These are phyloP conservation scores for Carcharodon carcharias DNA, from an alignment of 2,797 vertebrate genomes.

Conservation along the genomic window DNA sequence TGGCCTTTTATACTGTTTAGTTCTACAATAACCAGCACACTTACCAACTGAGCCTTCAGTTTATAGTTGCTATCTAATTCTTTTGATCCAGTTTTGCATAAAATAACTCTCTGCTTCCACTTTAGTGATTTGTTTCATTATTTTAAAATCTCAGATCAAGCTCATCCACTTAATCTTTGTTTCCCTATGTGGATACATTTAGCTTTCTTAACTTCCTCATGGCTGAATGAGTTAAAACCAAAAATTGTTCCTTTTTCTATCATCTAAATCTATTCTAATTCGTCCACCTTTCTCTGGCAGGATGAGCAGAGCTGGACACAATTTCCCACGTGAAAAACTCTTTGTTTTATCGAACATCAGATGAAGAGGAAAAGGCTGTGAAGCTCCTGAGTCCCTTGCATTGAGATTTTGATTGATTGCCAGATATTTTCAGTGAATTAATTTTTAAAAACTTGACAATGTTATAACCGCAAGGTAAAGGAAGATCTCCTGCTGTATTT, in stretches of 20 bases:
- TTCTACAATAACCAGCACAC: not conserved
- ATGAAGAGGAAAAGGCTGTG: not conserved
- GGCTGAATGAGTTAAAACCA: not conserved
- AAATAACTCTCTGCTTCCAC: not conserved
- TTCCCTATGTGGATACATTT: not conserved
- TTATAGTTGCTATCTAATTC: not conserved
- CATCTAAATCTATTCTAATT: not conserved
- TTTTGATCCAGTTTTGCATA: not conserved
- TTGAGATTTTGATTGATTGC: not conserved
- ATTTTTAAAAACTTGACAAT: not conserved
- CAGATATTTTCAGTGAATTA: slow-evolving; percentile 2
- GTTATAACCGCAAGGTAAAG: not conserved
- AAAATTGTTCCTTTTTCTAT: not conserved
- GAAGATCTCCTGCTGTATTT: not conserved
- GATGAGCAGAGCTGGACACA: not conserved
- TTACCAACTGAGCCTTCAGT: not conserved
- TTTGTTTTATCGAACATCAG: not conserved
- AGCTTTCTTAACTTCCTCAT: not conserved
- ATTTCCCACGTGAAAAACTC: not conserved
- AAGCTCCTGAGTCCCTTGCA: not conserved
- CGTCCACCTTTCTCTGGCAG: not conserved
- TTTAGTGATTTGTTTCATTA: not conserved
- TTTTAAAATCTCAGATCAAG: not conserved
- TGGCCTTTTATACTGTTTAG: too few relatives aligned
- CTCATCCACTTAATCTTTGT: not conserved